phyloP scores from a whole-genome alignment of 1,140 invertebrate species.

The Cherax quadricarinatus region DNA sequence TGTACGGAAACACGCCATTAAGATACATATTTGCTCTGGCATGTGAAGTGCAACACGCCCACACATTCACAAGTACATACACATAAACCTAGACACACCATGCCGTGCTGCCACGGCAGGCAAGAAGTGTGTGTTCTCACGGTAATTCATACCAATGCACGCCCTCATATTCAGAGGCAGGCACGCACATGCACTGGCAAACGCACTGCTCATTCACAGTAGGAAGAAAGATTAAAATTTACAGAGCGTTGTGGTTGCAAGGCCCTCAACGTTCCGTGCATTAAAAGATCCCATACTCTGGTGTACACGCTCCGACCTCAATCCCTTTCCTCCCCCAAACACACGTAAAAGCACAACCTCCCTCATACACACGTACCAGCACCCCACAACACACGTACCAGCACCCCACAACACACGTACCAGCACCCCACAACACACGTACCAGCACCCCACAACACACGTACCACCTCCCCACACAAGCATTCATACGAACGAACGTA shows the following conservation, averaged over 20 bases:
- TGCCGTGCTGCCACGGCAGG: too few species aligned
- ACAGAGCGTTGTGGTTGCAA: too few species aligned
- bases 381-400: background rate
- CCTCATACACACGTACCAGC: too few species aligned
- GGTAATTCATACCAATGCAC: background rate
- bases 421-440: background rate
- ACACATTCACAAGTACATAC: too few species aligned
- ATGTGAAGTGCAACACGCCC: too few species aligned
- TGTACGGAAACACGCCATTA: too few species aligned
- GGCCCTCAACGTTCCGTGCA: too few species aligned
- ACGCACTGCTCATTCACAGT: background rate
- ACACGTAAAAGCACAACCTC: background rate
- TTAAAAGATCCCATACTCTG: too few species aligned
- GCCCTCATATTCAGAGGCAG: too few species aligned
- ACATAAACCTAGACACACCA: background rate
- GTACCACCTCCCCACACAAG: background rate
- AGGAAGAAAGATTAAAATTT: too few species aligned
- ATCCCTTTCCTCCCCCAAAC: background rate
- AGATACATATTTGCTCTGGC: too few species aligned
- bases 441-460: background rate
- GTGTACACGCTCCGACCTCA: too few species aligned
- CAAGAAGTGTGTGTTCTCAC: background rate
- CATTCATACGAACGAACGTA: background rate
- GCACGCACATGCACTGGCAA: background rate
- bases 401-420: constrained; percentile 14